Percentiles rank a stretch among this genome's conserved stretches.
These are phyloP conservation scores for Pentalonia nigronervosa DNA, from an alignment of 1,140 invertebrate genomes.

Conservation along the genomic window DNA sequence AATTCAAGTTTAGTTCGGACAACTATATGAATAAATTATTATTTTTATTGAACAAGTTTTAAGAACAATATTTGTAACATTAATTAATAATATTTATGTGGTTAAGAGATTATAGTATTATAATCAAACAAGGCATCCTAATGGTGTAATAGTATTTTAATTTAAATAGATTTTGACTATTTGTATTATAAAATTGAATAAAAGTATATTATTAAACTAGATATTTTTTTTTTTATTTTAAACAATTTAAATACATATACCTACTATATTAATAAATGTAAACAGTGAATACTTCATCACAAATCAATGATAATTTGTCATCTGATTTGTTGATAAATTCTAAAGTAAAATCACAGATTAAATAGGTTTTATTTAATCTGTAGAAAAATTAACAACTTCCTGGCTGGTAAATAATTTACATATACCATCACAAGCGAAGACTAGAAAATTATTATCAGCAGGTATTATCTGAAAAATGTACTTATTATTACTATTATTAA, in stretches of 20 bases:
- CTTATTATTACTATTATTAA: no score
- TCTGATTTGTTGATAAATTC: background rate
- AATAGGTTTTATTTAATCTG: no score
- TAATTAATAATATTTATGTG: background rate
- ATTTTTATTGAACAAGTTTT: background rate
- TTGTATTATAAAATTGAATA: background rate
- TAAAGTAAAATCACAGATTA: background rate
- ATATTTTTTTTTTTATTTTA: background rate
- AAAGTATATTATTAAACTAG: background rate
- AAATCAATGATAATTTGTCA: background rate
- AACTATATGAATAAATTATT: conserved; percentile 59
- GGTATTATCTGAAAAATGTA: no score
- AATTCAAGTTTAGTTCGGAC: conserved; percentile 62
- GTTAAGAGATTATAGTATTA: background rate
- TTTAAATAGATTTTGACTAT: background rate
- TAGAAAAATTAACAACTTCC: no score
- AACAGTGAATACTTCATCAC: no score
- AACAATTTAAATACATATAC: background rate
- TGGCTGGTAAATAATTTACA: no score
- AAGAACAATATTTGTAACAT: background rate
- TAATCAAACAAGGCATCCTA: background rate
- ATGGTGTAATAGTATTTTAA: background rate
- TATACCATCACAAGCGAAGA: no score
- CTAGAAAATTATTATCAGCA: no score
- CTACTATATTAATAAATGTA: background rate